Percentiles rank a stretch among this genome's conserved stretches.
phyloP scores from a whole-genome alignment of 2,113 vertebrate genomes.

The Neopipo cinnamomea region DNA sequence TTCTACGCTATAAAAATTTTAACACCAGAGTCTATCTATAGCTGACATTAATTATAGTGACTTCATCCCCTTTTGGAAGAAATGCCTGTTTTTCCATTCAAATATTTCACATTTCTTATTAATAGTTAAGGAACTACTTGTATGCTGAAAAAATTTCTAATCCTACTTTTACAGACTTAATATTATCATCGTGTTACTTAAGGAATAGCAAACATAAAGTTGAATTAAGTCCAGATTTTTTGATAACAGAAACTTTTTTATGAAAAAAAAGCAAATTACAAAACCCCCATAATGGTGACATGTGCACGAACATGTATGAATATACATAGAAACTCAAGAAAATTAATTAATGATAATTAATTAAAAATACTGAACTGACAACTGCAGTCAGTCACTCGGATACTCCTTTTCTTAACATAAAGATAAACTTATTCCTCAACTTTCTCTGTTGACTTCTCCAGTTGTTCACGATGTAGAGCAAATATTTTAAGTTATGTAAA shows the following conservation, averaged over 20 bases:
- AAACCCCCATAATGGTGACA: rapidly evolving
- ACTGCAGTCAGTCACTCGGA: not conserved
- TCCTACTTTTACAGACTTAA: not conserved
- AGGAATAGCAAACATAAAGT: not conserved
- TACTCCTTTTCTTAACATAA: not conserved
- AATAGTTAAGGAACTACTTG: not conserved
- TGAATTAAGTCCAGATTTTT: not conserved
- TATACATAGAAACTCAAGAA: not conserved
- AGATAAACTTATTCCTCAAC: not conserved
- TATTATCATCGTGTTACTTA: not conserved
- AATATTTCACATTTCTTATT: not conserved
- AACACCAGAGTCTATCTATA: not conserved
- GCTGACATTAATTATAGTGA: not conserved
- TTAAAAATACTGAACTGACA: not conserved
- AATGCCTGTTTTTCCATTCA: not conserved
- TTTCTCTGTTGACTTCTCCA: not conserved
- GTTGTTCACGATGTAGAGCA: not conserved
- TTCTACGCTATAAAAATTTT: not conserved
- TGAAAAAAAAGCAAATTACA: not conserved
- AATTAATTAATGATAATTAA: not conserved
- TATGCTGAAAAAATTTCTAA: not conserved
- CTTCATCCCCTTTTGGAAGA: not conserved
- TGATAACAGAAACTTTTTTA: not conserved
- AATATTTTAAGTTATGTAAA: not conserved
- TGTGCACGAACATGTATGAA: not conserved